A percentile compares a stretch with the other conserved stretches of the same genome.
These are phyloP conservation scores for Unio pictorum DNA, from an alignment of 2,888 invertebrate genomes.

Conservation along the genomic window DNA sequence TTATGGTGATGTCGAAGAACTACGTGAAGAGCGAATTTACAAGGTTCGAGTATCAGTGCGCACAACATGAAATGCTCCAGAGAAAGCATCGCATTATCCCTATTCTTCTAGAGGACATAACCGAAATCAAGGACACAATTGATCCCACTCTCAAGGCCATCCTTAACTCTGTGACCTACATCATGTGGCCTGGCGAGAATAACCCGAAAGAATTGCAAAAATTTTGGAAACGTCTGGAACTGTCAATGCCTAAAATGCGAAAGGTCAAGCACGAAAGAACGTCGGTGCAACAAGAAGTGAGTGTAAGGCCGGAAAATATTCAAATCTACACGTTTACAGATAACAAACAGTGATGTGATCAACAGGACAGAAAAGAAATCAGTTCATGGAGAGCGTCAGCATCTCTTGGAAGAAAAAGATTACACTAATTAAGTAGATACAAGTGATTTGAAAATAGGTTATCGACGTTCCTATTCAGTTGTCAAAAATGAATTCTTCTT, in stretches of 20 bases:
- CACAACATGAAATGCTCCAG: slow-evolving; percentile 56
- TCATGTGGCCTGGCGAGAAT: slow-evolving; percentile 42
- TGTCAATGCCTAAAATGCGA: slow-evolving; percentile 46
- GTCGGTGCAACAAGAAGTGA: no score
- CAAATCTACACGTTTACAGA: no score
- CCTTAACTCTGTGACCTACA: slow-evolving; percentile 42
- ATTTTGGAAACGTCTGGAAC: slow-evolving; percentile 48
- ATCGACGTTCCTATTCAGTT: no score
- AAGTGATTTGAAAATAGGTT: no score
- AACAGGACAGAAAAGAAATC: no score
- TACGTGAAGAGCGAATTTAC: slow-evolving; percentile 53
- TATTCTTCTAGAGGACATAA: slow-evolving; percentile 47
- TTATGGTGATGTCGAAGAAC: slow-evolving; percentile 42
- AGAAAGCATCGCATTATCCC: slow-evolving; percentile 53
- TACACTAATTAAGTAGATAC: no score
- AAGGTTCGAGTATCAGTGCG: slow-evolving; percentile 54
- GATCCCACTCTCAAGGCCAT: slow-evolving; percentile 48
- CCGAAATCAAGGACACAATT: slow-evolving; percentile 22
- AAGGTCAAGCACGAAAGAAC: no score
- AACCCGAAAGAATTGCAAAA: slow-evolving; percentile 28
- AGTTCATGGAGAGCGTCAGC: no score
- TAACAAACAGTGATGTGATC: no score
- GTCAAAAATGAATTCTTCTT: no score
- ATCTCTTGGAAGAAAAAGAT: no score
- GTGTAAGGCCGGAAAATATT: no score